Conservation (phyloP, 2,888 invertebrate genomes). For the Xiphydria camelus region DNA sequence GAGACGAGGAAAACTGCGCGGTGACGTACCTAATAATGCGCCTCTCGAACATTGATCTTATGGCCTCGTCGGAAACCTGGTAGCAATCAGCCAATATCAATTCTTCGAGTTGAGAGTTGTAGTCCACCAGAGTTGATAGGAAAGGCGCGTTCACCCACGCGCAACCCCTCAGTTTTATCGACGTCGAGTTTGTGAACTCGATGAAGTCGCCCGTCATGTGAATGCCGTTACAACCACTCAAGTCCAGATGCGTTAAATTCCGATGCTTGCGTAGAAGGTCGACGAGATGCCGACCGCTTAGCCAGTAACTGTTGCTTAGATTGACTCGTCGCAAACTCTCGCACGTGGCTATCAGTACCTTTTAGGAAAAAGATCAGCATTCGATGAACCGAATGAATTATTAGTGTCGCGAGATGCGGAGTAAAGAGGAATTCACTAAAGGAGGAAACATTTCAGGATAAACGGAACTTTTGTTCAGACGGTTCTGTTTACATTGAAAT, state of each 20-base stretch:
- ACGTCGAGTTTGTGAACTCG: conserved; percentile 26
- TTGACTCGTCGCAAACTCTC: conserved; percentile 21
- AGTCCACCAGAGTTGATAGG: conserved; percentile 21
- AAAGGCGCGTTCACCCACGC: conserved; percentile 21
- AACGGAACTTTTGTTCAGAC: no score
- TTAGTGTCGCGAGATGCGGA: no score
- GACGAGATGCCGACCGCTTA: conserved; percentile 9
- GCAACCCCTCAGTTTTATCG: conserved; percentile 7
- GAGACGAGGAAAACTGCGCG: no score
- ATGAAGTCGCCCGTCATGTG: conserved; percentile 13
- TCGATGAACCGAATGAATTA: conserved; percentile 14
- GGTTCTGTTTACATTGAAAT: no score
- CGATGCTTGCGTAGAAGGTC: conserved; percentile 1
- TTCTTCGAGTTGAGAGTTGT: conserved; percentile 25
- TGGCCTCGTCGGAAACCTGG: conserved; percentile 25
- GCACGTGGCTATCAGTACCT: conserved; percentile 29
- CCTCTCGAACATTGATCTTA: conserved; percentile 22
- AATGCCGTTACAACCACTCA: conserved; percentile 7
- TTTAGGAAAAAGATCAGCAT: conserved; percentile 14
- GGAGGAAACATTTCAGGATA: no score
- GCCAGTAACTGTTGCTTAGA: conserved; percentile 25
- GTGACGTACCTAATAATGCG: no score
- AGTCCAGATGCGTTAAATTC: conserved; percentile 6
- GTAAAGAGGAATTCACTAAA: no score
- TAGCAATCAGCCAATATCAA: conserved; percentile 25